Base-by-base conservation (phyloP, 2,797 vertebrate genomes). In the Heterohyrax brucei region DNA sequence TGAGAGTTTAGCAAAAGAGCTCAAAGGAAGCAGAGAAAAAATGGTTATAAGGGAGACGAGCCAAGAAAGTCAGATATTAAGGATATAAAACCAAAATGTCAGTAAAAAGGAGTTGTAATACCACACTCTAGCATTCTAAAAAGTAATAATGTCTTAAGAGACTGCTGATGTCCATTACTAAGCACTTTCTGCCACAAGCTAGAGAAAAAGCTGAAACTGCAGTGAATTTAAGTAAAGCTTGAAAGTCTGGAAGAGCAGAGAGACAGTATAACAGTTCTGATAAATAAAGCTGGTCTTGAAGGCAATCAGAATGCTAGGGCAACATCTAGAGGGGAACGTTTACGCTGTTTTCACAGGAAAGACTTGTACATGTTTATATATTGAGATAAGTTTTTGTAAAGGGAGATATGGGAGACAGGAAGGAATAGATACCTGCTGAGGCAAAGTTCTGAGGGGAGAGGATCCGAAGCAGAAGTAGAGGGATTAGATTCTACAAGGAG, bases 381-480 rank as follows among this genome's bases (percentile, higher is more conserved):
- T 7, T 44, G 18, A 76, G 13, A 85, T 33, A 8, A 48, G 2
- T 22, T 26, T 39, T 24, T 28, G 13, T 10, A 39, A n/a, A 53
- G 19, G 22, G 70, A 82, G 53, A 76, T 16, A 33, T n/a, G 4
- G 8, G 24, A n/a, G 10, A 81, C 10, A 13, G 59, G 66, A 75
- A 7, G n/a, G 9, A 14, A 1, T 28, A 26, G 10, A 14, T 18
- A 44, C 39, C 18, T 10, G 5, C 7, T 0, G 13, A 18, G 30
- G 16, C 9, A 14, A 73, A 18, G 2, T n/a, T 56, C 44, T 8
- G 22, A 77, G 62, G 14, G 9, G 64, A 50, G 10, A 28, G 21
- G 3, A 85, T n/a, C 10, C 14, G 30, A 90, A 66, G 18, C 2
- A 0, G 6, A 50, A 6, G 3, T 56, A 1, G 16, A 83, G 59